Conservation (phyloP, 2,797 vertebrate species). For the Craterocephalus amniculus region DNA sequence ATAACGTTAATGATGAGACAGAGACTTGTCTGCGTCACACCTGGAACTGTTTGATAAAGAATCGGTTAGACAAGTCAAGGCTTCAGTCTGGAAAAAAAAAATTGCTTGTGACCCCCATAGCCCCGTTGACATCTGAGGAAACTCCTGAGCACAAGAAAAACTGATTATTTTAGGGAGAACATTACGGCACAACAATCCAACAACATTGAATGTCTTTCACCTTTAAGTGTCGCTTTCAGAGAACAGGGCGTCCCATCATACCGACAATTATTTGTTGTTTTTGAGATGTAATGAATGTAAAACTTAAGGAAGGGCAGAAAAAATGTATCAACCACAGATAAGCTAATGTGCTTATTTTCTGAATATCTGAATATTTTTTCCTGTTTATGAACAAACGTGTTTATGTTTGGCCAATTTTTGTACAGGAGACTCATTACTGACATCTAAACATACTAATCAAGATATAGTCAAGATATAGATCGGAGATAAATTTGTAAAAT, state of each 20-base stretch:
- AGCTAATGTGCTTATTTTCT: neutral
- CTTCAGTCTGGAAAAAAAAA: neutral
- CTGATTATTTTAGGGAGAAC: neutral
- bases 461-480: neutral
- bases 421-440: conserved; percentile 8
- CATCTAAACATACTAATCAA: conserved; percentile 10
- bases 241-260: too few relatives aligned
- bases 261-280: too few relatives aligned
- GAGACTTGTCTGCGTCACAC: neutral
- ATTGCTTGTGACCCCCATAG: neutral
- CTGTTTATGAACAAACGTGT: neutral
- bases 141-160: neutral
- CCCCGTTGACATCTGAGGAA: neutral
- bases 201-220: too few relatives aligned
- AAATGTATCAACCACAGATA: neutral
- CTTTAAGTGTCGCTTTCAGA: too few relatives aligned
- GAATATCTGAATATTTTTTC: neutral
- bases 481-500: conserved; percentile 29
- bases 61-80: neutral
- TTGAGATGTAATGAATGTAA: too few relatives aligned
- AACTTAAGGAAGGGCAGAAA: too few relatives aligned
- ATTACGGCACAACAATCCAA: neutral
- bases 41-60: neutral
- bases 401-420: neutral
- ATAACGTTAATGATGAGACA: neutral